Conservation (phyloP, 2,797 vertebrate genomes). For the Zonotrichia albicollis region DNA sequence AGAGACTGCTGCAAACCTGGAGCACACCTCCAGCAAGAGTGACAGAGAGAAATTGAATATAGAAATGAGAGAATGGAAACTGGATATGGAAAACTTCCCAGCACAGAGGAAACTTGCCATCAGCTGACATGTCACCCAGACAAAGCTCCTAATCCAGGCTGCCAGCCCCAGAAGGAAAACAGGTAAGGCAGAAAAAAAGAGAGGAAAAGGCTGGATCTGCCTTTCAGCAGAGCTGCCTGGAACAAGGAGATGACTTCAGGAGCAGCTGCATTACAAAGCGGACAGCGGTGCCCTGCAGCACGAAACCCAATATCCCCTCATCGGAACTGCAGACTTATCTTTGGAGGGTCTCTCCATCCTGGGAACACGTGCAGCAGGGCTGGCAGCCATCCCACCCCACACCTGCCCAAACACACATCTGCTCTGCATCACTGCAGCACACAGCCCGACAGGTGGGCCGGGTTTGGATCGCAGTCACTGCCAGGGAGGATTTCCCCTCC, state of each 20-base stretch:
- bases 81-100: background rate
- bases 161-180: background rate
- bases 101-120: background rate
- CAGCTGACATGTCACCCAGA: background rate
- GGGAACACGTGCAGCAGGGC: background rate
- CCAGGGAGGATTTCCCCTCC: background rate
- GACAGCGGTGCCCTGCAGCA: background rate
- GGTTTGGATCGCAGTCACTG: background rate
- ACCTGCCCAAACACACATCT: conserved; percentile 35
- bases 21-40: background rate
- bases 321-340: background rate
- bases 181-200: background rate
- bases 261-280: background rate
- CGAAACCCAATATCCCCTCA: background rate
- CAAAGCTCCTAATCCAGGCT: background rate
- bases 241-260: background rate
- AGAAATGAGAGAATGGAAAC: background rate
- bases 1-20: background rate
- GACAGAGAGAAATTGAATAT: accelerated
- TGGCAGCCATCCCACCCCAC: background rate
- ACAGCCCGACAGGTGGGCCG: background rate
- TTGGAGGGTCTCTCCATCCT: background rate
- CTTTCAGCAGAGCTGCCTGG: background rate
- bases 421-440: background rate
- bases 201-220: background rate